A percentile compares a stretch with the other conserved stretches of the same genome.
Conservation (phyloP, 2,113 vertebrate species). For the Carollia perspicillata region DNA sequence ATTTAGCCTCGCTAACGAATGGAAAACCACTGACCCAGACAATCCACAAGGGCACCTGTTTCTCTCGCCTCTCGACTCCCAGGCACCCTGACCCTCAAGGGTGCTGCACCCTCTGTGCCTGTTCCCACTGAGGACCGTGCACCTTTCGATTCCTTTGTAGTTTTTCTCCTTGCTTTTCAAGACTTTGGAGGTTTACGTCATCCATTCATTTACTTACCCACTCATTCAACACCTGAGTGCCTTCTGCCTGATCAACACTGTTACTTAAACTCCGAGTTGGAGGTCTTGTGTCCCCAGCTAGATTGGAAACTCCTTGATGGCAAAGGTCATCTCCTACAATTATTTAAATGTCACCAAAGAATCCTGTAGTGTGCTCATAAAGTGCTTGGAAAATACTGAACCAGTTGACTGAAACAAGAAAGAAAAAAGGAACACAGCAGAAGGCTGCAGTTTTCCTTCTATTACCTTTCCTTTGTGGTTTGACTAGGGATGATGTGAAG, state of each 20-base stretch:
- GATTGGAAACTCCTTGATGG: neutral
- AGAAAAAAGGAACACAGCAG: neutral
- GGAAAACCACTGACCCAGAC: neutral
- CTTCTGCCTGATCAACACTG: neutral
- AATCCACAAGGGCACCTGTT: neutral
- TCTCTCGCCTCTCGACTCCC: neutral
- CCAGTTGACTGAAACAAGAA: neutral
- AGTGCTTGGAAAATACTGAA: neutral
- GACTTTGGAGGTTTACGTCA: neutral
- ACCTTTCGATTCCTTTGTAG: neutral
- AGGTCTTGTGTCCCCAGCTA: neutral
- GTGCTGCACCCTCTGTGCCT: neutral
- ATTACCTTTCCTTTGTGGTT: neutral
- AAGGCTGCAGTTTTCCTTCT: neutral
- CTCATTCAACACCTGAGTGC: neutral
- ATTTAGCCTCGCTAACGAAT: neutral
- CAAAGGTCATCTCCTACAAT: neutral
- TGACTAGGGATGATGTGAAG: neutral
- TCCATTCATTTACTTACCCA: neutral
- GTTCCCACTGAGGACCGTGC: neutral
- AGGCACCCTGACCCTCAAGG: too few relatives aligned
- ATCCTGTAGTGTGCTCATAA: neutral
- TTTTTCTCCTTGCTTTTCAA: neutral
- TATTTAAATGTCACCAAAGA: neutral
- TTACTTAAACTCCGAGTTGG: neutral